A percentile compares a stretch with the other conserved stretches of the same genome.
phyloP scores from a whole-genome alignment of 2,113 vertebrate species.

The Amblyopsis rosae region DNA sequence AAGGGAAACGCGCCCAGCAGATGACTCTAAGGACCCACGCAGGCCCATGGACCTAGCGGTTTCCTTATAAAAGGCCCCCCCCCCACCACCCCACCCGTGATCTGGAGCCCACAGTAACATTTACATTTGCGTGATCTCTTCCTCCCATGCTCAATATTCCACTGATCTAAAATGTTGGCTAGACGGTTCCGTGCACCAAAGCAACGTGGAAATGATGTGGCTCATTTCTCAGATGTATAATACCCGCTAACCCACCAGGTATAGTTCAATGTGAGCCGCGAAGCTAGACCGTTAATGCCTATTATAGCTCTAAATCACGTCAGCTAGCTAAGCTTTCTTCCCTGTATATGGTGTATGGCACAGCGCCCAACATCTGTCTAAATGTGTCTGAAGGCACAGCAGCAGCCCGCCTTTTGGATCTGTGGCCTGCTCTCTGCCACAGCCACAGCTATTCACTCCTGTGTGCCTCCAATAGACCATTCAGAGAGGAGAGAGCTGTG shows the following conservation, averaged over 20 bases:
- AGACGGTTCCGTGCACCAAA: conserved; percentile 53
- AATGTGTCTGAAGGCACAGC: conserved; percentile 51
- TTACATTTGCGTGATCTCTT: conserved; percentile 25
- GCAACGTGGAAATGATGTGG: conserved; percentile 61
- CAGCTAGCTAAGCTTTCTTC: conserved; percentile 44
- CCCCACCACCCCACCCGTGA: conserved; percentile 33
- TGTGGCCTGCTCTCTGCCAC: conserved; percentile 37
- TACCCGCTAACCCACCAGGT: conserved; percentile 60
- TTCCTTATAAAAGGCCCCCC: no score
- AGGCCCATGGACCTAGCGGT: no score
- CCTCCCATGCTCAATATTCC: conserved; percentile 15
- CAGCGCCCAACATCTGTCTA: conserved; percentile 70
- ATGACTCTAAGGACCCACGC: no score
- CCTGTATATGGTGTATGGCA: conserved; percentile 51
- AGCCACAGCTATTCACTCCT: conserved; percentile 44
- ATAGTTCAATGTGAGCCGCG: conserved; percentile 47
- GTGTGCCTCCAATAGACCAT: conserved; percentile 53
- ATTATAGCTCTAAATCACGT: conserved; percentile 51
- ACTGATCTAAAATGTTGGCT: conserved; percentile 50
- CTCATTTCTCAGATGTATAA: conserved; percentile 55
- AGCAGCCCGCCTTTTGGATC: conserved; percentile 45
- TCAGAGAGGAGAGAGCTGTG: conserved; percentile 62
- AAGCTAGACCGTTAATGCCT: conserved; percentile 53
- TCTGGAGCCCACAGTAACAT: conserved; percentile 66
- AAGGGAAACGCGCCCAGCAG: no score